Evolutionary conservation across 2,113 vertebrate genomes (phyloP).

Genomic region (Paratilapia polleni): DNA sequence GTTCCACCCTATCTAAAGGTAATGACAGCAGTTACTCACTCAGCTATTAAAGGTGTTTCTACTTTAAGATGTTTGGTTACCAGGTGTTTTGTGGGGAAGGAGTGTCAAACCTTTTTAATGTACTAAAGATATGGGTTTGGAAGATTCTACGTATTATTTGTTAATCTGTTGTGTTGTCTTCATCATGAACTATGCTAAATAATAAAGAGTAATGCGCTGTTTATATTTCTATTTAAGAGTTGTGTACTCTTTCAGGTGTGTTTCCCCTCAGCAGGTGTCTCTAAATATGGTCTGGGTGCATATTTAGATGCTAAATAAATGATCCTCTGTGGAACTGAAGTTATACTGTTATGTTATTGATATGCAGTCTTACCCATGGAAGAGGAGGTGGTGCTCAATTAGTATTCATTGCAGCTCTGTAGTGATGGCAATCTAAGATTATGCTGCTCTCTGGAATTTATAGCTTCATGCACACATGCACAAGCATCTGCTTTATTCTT

Average conservation of each 20-base stretch:
- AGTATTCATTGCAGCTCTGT: slow-evolving; percentile 57
- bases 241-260: background rate
- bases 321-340: slow-evolving; percentile 21
- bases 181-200: background rate
- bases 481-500: slow-evolving; percentile 48
- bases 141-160: background rate
- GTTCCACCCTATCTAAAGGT: background rate
- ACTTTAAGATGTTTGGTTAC: background rate
- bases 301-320: slow-evolving; percentile 37
- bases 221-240: background rate
- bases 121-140: background rate
- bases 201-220: background rate
- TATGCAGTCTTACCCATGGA: slow-evolving; percentile 18
- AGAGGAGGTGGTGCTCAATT: slow-evolving; percentile 42
- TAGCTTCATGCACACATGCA: slow-evolving; percentile 36
- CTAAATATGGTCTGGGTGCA: background rate
- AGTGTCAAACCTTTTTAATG: background rate
- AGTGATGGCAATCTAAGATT: slow-evolving; percentile 53
- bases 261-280: background rate
- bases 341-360: slow-evolving; percentile 49
- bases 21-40: background rate
- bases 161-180: background rate
- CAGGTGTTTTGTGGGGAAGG: background rate
- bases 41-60: background rate
- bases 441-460: slow-evolving; percentile 55